Evolutionary conservation across 1,140 invertebrate genomes (phyloP), one percentile per base, ranked within the genome.

Genomic region (Atopsyche davidsoni): DNA sequence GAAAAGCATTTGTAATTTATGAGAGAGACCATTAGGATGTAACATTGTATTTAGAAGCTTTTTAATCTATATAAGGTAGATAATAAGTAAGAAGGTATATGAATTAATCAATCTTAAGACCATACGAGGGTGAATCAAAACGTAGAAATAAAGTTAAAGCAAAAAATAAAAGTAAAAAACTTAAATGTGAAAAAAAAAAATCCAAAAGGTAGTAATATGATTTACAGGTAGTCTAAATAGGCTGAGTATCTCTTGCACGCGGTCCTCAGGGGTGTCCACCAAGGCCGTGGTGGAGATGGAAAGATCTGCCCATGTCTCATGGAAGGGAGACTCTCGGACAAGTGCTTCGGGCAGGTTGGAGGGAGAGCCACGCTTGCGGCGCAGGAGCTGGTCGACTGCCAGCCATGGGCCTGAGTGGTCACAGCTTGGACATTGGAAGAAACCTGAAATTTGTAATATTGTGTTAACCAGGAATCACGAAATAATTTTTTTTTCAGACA

Each of bases 381-480:
- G 66, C 11, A 82, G 61, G 46, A 75, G 59, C 51, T 70, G 67
- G 53, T 78, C 70, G 13, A 82, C 60, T 34, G 70, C 63, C 56
- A 67, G 67, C 79, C 79, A 82, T 14, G 76, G 64, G 13, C 79
- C 79, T 58, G 69, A 69, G 34, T 68, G 58, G 61, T 78, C 76
- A 58, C 82, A 85, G 46, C 65, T 75, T 19, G 79, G 72, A 62
- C 83, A 86, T 25, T 79, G 58, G 58, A 83, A 85, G 54, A 75
- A 76, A 35, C 82, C 82, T 85, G 56, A 6, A 68, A 63, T 44
- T 21, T 40, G 32, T 43, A 32, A 10, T 16, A 39, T 39, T 46
- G 23, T 35, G 39, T 35, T 48, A 11, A 32, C 55, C 19, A 36
- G 18, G 53, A 14, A 22, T 50, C 1, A 19, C 25, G 14, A 24